A percentile compares a stretch with the other conserved stretches of the same genome.
Conservation (phyloP, 2,113 vertebrate genomes). For the Furnarius figulus region DNA sequence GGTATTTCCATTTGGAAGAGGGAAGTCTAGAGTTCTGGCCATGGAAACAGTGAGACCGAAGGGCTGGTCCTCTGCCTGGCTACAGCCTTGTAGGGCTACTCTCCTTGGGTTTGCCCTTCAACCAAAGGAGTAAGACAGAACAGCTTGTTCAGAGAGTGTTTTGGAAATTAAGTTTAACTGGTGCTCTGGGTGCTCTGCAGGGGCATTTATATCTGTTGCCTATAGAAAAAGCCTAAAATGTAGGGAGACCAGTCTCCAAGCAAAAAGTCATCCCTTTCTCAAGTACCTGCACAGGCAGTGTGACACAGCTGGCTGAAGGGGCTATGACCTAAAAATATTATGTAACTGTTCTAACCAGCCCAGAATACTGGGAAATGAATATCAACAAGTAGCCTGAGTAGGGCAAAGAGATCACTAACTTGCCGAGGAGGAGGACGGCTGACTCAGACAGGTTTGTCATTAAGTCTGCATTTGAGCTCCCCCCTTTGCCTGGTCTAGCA, state of each 20-base stretch:
- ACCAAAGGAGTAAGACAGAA: not conserved
- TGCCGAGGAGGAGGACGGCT: not conserved
- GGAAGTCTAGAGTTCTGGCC: not conserved
- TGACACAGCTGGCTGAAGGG: not conserved
- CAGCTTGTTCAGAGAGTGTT: not conserved
- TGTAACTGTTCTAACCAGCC: not conserved
- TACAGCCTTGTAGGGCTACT: not conserved
- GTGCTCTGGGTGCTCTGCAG: not conserved
- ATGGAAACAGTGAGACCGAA: not conserved
- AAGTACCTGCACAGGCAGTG: not conserved
- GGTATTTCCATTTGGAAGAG: not conserved
- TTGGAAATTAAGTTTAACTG: not conserved
- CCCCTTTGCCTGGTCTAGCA: not conserved
- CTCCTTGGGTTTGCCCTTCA: not conserved
- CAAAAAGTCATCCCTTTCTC: not conserved
- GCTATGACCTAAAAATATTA: not conserved
- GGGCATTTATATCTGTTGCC: not conserved
- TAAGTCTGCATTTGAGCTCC: not conserved
- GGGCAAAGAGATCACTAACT: not conserved
- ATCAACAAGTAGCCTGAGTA: not conserved
- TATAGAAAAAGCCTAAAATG: not conserved
- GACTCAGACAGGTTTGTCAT: not conserved
- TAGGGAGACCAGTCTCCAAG: not conserved
- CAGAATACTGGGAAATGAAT: not conserved
- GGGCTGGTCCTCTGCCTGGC: not conserved